These are phyloP conservation scores for Acanthosoma haemorrhoidale DNA, from an alignment of 2,888 invertebrate genomes.

Conservation along the genomic window DNA sequence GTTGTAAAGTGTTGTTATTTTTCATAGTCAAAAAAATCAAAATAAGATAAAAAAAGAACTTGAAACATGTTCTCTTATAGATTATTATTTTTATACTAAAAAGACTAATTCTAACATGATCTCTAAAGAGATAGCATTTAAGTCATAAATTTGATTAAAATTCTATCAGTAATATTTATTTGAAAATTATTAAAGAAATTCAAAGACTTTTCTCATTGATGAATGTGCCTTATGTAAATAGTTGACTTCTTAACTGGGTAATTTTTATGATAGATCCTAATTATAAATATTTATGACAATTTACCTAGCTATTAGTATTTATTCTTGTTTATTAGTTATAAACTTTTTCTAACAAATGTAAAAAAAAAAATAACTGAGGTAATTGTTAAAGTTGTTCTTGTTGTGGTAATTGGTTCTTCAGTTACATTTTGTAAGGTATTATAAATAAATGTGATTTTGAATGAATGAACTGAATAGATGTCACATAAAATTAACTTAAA, in stretches of 20 bases:
- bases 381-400: not conserved
- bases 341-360: slow-evolving; percentile 4
- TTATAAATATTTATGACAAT: not conserved
- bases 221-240: slow-evolving; percentile 16
- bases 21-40: no score
- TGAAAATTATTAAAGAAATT: not conserved
- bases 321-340: slow-evolving; percentile 20
- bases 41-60: not conserved
- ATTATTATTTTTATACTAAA: slow-evolving; percentile 25
- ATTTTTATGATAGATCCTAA: slow-evolving; percentile 11
- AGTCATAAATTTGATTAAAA: not conserved
- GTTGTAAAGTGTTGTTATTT: slow-evolving; percentile 23
- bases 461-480: not conserved
- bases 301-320: slow-evolving; percentile 22
- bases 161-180: not conserved
- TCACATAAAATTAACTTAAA: slow-evolving; percentile 8
- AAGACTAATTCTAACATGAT: slow-evolving; percentile 31
- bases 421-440: not conserved
- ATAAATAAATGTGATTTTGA: not conserved
- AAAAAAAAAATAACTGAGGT: not conserved
- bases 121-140: slow-evolving; percentile 25
- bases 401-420: not conserved
- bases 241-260: not conserved
- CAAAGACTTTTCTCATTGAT: not conserved
- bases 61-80: not conserved